Percentiles rank a stretch among this genome's conserved stretches.
These are phyloP conservation scores for Hypothenemus hampei DNA, from an alignment of 1,140 invertebrate genomes.

Conservation along the genomic window DNA sequence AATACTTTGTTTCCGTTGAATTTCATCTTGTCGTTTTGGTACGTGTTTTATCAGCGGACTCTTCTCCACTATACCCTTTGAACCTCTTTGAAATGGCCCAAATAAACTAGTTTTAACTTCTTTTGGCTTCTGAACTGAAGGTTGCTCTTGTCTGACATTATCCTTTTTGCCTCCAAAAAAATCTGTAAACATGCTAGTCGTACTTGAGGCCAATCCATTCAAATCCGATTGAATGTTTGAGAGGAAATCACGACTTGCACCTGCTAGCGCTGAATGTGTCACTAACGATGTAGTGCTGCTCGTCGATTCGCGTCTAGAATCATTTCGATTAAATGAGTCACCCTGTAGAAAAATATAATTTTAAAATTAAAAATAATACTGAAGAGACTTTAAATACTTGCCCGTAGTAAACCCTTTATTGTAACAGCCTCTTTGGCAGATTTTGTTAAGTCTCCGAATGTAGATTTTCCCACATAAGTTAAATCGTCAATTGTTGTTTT, in stretches of 20 bases:
- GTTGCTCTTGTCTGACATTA: constrained; percentile 29
- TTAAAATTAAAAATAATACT: neutral
- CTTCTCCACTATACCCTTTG: constrained; percentile 81
- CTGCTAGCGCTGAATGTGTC: constrained; percentile 46
- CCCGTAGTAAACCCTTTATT: constrained; percentile 80
- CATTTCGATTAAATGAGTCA: constrained; percentile 39
- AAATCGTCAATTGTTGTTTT: constrained; percentile 84
- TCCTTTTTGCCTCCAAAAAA: constrained; percentile 62
- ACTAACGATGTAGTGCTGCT: constrained; percentile 47
- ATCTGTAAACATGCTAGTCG: constrained; percentile 86
- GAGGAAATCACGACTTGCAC: constrained; percentile 75
- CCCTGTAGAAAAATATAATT: constrained; percentile 29
- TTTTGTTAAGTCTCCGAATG: constrained; percentile 84
- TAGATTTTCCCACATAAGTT: constrained; percentile 81
- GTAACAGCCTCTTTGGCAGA: constrained; percentile 80
- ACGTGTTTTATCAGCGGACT: constrained; percentile 86
- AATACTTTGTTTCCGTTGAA: constrained; percentile 58
- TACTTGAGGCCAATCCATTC: constrained; percentile 85
- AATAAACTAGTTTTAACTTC: constrained; percentile 50
- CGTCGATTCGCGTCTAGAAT: constrained; percentile 42
- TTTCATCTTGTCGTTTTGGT: constrained; percentile 59
- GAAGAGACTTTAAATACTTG: constrained; percentile 39
- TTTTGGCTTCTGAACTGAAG: constrained; percentile 51
- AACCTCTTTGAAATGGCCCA: constrained; percentile 71
- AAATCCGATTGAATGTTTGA: constrained; percentile 84